Conservation (phyloP, 1,140 invertebrate genomes). For the Drosophila yakuba region DNA sequence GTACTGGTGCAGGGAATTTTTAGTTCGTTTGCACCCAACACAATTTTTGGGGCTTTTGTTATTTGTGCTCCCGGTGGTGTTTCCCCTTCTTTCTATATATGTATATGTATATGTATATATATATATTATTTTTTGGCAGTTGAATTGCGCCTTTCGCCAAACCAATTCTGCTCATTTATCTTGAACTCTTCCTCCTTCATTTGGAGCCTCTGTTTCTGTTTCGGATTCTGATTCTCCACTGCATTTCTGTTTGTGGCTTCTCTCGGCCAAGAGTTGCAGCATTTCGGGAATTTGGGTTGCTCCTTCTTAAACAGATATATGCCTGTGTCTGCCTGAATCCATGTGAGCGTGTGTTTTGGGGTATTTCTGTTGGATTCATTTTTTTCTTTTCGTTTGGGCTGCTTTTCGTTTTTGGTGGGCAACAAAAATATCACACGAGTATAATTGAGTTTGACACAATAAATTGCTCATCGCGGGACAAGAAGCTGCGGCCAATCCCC, state of each 20-base stretch:
- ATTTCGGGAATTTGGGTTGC: constrained; percentile 81
- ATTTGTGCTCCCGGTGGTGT: constrained; percentile 36
- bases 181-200: constrained; percentile 76
- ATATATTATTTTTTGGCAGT: constrained; percentile 57
- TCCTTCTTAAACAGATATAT: constrained; percentile 54
- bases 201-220: constrained; percentile 41
- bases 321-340: constrained; percentile 4
- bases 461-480: constrained; percentile 81
- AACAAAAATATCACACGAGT: constrained; percentile 83
- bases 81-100: constrained; percentile 11
- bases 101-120: not conserved
- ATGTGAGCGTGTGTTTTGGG: constrained; percentile 26
- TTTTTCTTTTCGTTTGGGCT: constrained; percentile 31
- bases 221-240: constrained; percentile 29
- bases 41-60: constrained; percentile 41
- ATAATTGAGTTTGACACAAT: constrained; percentile 85
- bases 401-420: constrained; percentile 60
- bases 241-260: constrained; percentile 23
- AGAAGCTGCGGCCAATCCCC: constrained; percentile 59
- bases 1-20: not conserved
- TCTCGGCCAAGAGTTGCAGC: constrained; percentile 70
- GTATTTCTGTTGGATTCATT: constrained; percentile 44
- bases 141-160: constrained; percentile 82
- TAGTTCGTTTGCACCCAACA: constrained; percentile 3
- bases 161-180: constrained; percentile 80